Conservation (phyloP, 2,113 vertebrate genomes). For the Sminthopsis crassicaudata region DNA sequence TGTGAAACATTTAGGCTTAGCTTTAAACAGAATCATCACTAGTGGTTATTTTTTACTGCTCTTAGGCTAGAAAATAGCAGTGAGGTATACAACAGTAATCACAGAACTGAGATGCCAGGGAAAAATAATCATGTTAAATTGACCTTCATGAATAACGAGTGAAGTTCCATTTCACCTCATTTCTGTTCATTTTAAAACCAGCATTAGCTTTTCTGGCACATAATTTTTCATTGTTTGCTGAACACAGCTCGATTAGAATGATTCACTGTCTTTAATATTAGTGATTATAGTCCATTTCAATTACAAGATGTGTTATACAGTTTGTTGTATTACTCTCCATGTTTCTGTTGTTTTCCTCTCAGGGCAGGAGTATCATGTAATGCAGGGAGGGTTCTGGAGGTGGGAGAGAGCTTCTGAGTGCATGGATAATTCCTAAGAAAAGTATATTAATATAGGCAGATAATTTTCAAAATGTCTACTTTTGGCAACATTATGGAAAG, state of each 20-base stretch:
- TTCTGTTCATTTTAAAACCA: constrained; percentile 85
- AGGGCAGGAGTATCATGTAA: constrained; percentile 60
- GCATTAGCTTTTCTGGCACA: constrained; percentile 86
- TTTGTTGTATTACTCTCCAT: constrained; percentile 80
- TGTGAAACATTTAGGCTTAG: constrained; percentile 70
- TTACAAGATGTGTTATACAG: constrained; percentile 79
- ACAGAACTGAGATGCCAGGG: constrained; percentile 78
- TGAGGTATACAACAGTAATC: constrained; percentile 84
- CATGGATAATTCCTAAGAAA: not conserved
- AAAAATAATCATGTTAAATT: constrained; percentile 85
- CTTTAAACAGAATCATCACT: constrained; percentile 81
- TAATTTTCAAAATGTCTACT: constrained; percentile 23
- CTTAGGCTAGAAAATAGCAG: constrained; percentile 83
- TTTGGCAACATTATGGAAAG: not conserved
- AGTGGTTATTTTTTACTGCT: constrained; percentile 84
- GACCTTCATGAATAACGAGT: constrained; percentile 87
- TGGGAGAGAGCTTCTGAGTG: not conserved
- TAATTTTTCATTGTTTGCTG: constrained; percentile 88
- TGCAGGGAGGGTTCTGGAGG: constrained; percentile 37
- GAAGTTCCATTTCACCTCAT: constrained; percentile 85
- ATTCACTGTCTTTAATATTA: constrained; percentile 88
- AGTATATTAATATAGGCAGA: not conserved
- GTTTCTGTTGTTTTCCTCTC: constrained; percentile 72
- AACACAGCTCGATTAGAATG: constrained; percentile 85
- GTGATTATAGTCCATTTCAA: constrained; percentile 85